phyloP scores from a whole-genome alignment of 1,140 invertebrate genomes.

The Pararge aegeria region DNA sequence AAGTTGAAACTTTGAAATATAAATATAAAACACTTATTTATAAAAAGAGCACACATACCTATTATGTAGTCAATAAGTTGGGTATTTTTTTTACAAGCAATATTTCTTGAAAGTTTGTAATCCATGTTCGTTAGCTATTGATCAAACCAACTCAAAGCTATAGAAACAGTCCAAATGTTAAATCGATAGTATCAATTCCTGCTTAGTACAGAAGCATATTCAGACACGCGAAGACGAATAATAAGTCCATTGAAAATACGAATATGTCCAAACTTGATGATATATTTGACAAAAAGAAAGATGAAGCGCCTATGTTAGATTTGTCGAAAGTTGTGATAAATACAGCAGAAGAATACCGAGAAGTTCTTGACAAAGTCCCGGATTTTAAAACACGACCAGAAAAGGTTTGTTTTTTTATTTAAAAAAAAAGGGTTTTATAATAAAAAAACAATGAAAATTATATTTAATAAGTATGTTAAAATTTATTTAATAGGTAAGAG shows the following conservation, averaged over 20 bases:
- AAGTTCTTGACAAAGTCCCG: constrained; percentile 90
- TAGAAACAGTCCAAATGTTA: constrained; percentile 26
- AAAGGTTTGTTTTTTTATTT: constrained; percentile 81
- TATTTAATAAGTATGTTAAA: constrained; percentile 6
- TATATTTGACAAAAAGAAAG: constrained; percentile 90
- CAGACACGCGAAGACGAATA: not conserved
- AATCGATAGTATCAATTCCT: constrained; percentile 39
- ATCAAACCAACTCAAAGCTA: not conserved
- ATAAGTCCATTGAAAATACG: not conserved
- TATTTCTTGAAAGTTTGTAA: not conserved
- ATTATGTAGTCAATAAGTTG: not conserved
- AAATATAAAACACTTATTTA: not conserved
- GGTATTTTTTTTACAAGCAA: not conserved
- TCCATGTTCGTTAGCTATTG: not conserved
- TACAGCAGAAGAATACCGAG: constrained; percentile 89
- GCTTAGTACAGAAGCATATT: not conserved
- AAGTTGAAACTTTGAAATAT: constrained; percentile 40
- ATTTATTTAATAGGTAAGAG: constrained; percentile 66
- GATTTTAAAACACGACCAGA: constrained; percentile 94
- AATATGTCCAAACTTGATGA: constrained; percentile 88
- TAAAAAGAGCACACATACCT: not conserved
- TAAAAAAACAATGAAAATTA: constrained; percentile 13
- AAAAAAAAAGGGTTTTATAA: too few species aligned
- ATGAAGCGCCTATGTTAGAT: constrained; percentile 90
- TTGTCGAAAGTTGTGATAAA: constrained; percentile 89